Evolutionary conservation across 2,888 invertebrate genomes (phyloP).

Genomic region (Melanostoma mellinum): DNA sequence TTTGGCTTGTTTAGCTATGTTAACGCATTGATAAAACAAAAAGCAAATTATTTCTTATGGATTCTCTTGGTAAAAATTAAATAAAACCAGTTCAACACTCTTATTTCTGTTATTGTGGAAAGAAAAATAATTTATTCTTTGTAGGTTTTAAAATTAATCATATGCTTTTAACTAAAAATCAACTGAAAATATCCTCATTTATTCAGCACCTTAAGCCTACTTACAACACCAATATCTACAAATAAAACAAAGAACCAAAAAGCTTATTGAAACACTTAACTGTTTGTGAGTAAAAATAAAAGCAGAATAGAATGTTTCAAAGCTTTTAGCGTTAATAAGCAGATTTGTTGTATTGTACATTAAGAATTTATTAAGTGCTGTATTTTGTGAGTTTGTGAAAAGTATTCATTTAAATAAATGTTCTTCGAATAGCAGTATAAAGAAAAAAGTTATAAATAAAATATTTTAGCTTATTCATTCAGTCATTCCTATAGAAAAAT

Average conservation of each 20-base stretch:
- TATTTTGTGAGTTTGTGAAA: slow-evolving; percentile 59
- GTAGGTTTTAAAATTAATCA: too few relatives aligned
- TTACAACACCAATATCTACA: slow-evolving; percentile 68
- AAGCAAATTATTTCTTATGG: slow-evolving; percentile 9
- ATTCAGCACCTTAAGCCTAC: slow-evolving; percentile 77
- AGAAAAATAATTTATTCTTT: too few relatives aligned
- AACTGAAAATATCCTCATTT: slow-evolving; percentile 74
- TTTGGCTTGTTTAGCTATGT: background rate
- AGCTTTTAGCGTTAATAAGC: slow-evolving; percentile 70
- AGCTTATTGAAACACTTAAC: slow-evolving; percentile 38
- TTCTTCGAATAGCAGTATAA: background rate
- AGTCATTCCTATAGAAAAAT: background rate
- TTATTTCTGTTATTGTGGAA: too few relatives aligned
- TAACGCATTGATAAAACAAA: background rate
- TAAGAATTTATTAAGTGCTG: slow-evolving; percentile 50
- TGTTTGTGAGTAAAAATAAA: slow-evolving; percentile 30
- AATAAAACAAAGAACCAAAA: slow-evolving; percentile 64
- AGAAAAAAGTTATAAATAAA: background rate
- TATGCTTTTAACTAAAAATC: background rate
- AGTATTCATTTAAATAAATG: slow-evolving; percentile 24
- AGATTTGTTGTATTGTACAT: slow-evolving; percentile 34
- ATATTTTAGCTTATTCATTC: background rate
- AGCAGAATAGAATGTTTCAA: slow-evolving; percentile 39
- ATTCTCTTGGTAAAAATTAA: too few relatives aligned
- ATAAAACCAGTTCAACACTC: too few relatives aligned